Conservation (phyloP, 2,888 invertebrate genomes). For the Gordius sp. region DNA sequence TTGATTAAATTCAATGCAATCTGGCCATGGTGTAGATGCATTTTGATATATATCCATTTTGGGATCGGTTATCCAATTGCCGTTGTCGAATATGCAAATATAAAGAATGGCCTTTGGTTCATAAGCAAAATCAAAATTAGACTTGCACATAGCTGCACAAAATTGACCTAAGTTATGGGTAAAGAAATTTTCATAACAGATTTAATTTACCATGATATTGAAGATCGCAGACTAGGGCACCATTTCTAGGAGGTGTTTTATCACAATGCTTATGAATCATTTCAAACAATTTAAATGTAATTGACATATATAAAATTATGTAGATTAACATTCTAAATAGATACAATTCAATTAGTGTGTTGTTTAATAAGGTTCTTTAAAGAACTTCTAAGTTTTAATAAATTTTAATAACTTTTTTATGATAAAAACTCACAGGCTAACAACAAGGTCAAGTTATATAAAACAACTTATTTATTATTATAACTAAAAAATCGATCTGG, state of each 20-base stretch:
- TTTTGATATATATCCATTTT: not conserved
- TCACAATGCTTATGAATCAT: conserved; percentile 14
- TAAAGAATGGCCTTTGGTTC: not conserved
- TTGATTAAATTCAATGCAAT: no score
- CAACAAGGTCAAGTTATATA: no score
- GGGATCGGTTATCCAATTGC: conserved; percentile 4
- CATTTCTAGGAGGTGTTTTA: conserved; percentile 8
- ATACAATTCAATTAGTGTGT: no score
- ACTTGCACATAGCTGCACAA: conserved; percentile 1
- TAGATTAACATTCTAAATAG: no score
- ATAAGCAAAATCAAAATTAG: not conserved
- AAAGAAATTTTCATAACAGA: not conserved
- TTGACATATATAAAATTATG: no score
- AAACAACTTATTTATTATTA: no score
- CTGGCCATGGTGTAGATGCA: not conserved
- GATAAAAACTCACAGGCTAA: no score
- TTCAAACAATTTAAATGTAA: no score
- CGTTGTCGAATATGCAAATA: conserved; percentile 8
- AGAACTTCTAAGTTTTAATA: no score
- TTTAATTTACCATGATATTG: conserved; percentile 14
- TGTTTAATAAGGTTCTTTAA: no score
- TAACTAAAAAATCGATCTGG: no score
- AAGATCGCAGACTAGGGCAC: conserved; percentile 2
- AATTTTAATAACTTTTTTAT: no score
- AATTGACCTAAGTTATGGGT: conserved; percentile 8